Evolutionary conservation across 2,113 vertebrate species (phyloP).

Genomic region (Urocolius indicus): DNA sequence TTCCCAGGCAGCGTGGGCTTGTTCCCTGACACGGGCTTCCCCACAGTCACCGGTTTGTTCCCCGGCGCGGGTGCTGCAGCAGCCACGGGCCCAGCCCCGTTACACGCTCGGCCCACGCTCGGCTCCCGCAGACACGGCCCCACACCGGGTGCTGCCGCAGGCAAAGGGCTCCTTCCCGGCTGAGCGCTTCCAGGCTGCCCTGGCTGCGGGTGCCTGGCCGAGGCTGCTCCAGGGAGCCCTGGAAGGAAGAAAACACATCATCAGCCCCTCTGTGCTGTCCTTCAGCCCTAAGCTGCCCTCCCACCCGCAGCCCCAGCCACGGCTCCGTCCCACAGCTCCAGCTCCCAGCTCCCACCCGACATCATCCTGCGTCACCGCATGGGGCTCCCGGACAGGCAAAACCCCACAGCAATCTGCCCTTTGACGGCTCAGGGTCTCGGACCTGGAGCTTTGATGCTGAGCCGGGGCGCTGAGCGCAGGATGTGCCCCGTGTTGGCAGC

Average conservation of each 20-base stretch:
- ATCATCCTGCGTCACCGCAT: fast-evolving
- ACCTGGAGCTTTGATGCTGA: neutral
- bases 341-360: neutral
- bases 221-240: neutral
- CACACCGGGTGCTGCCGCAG: fast-evolving
- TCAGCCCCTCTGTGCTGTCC: neutral
- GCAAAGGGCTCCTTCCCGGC: neutral
- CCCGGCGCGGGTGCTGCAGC: fast-evolving
- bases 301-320: neutral
- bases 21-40: neutral
- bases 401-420: neutral
- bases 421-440: too few species aligned
- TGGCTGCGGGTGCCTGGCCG: neutral
- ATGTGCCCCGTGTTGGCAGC: fast-evolving
- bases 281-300: neutral
- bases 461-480: neutral
- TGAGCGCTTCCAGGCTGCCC: fast-evolving
- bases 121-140: fast-evolving
- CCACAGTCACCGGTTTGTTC: neutral
- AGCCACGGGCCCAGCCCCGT: neutral
- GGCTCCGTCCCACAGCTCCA: neutral
- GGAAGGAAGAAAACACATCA: neutral
- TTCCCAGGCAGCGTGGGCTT: neutral
- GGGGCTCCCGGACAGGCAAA: neutral
- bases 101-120: fast-evolving